phyloP scores from a whole-genome alignment of 23 tunicate species.

The Halocynthia aurantium region DNA sequence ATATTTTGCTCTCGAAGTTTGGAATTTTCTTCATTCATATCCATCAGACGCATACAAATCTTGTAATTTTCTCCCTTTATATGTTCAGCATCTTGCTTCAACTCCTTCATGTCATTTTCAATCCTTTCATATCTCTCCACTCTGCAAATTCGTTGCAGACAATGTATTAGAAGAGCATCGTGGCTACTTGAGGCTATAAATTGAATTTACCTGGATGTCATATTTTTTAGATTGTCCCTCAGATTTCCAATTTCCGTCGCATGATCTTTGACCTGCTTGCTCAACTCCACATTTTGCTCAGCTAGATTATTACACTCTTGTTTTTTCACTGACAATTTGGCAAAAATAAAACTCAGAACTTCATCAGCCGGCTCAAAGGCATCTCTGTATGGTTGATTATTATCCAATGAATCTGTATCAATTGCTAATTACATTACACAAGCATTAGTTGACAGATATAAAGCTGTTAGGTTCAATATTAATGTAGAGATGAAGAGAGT shows the following conservation, averaged over 20 bases:
- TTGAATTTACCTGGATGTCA: not conserved
- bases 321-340: slow-evolving; percentile 21
- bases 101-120: slow-evolving; percentile 60
- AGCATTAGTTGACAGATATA: too few relatives aligned
- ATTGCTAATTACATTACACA: too few relatives aligned
- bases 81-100: slow-evolving; percentile 59
- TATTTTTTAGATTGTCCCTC: not conserved
- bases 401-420: too few relatives aligned
- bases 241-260: not conserved
- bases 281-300: not conserved
- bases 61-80: slow-evolving; percentile 76
- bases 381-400: too few relatives aligned
- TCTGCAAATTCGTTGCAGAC: slow-evolving; percentile 22
- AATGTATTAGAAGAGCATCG: too few relatives aligned
- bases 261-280: not conserved
- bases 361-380: not conserved
- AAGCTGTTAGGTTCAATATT: too few relatives aligned
- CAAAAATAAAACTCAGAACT: slow-evolving; percentile 24
- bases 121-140: slow-evolving; percentile 57
- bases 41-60: slow-evolving; percentile 68
- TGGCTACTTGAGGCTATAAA: too few relatives aligned
- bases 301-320: slow-evolving; percentile 3
- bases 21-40: slow-evolving; percentile 66
- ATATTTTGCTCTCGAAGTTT: slow-evolving; percentile 59
- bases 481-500: too few relatives aligned